A percentile compares a stretch with the other conserved stretches of the same genome.
Evolutionary conservation across 2,888 invertebrate species (phyloP).

Genomic region (Spilarctia lutea): DNA sequence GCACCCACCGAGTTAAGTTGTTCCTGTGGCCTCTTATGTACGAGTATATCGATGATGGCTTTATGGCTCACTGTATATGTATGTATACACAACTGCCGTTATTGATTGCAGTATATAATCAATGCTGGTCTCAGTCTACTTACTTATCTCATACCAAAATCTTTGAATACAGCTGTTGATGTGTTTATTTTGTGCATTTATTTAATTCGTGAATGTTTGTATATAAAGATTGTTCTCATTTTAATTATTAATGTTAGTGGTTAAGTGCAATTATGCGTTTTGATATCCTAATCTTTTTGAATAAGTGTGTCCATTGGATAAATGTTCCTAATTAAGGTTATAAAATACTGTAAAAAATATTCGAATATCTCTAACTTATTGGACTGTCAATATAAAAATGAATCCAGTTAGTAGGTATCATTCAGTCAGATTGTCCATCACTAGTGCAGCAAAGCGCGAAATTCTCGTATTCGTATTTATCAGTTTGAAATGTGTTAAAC

Average conservation of each 20-base stretch:
- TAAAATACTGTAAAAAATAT: not conserved
- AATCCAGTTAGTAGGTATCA: not conserved
- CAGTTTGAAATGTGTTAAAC: not conserved
- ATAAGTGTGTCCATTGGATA: conserved; percentile 1
- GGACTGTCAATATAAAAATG: not conserved
- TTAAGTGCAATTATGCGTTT: not conserved
- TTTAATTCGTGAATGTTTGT: not conserved
- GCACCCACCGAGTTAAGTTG: conserved; percentile 66
- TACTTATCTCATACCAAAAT: not conserved
- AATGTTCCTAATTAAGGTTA: conserved; percentile 10
- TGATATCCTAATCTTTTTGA: not conserved
- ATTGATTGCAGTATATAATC: not conserved
- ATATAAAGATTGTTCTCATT: not conserved
- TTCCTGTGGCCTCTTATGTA: conserved; percentile 20
- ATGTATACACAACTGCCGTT: not conserved
- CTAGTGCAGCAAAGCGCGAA: not conserved
- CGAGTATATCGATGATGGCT: not conserved
- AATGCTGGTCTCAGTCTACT: not conserved
- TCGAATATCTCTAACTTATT: not conserved
- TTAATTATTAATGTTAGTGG: not conserved
- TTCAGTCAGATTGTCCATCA: not conserved
- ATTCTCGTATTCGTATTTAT: not conserved
- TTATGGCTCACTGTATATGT: not conserved
- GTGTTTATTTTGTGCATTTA: not conserved
- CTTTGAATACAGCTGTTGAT: not conserved